Evolutionary conservation across 1,140 invertebrate genomes (phyloP).

Genomic region (Aleiodes sp.): DNA sequence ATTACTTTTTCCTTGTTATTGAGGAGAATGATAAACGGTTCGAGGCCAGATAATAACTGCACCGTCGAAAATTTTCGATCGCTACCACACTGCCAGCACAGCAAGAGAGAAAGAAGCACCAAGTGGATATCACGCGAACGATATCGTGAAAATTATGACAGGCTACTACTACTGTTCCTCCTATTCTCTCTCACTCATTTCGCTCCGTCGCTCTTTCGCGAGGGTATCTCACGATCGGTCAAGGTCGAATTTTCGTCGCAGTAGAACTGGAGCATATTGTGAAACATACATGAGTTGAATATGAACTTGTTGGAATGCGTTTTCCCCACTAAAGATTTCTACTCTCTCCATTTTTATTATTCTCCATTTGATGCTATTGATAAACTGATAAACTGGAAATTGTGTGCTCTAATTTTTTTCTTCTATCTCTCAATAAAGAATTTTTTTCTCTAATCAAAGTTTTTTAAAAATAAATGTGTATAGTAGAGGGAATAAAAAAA

Average conservation of each 20-base stretch:
- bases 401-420: no score
- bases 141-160: conserved; percentile 30
- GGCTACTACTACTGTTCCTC: conserved; percentile 9
- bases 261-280: conserved; percentile 6
- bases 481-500: neutral
- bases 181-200: neutral
- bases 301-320: conserved; percentile 1
- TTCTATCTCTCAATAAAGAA: no score
- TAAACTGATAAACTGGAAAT: no score
- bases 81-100: no score
- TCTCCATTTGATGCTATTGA: neutral
- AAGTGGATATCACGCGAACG: conserved; percentile 25
- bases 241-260: conserved; percentile 30
- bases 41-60: conserved; percentile 24
- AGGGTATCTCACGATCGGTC: conserved; percentile 18
- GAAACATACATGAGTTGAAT: neutral
- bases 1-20: neutral
- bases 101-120: neutral
- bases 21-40: neutral
- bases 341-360: neutral
- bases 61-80: conserved; percentile 15
- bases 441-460: neutral
- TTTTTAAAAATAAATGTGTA: neutral
- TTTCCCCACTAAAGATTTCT: no score
- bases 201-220: neutral